Conservation (phyloP, 2,797 vertebrate species). For the Cuculus canorus region DNA sequence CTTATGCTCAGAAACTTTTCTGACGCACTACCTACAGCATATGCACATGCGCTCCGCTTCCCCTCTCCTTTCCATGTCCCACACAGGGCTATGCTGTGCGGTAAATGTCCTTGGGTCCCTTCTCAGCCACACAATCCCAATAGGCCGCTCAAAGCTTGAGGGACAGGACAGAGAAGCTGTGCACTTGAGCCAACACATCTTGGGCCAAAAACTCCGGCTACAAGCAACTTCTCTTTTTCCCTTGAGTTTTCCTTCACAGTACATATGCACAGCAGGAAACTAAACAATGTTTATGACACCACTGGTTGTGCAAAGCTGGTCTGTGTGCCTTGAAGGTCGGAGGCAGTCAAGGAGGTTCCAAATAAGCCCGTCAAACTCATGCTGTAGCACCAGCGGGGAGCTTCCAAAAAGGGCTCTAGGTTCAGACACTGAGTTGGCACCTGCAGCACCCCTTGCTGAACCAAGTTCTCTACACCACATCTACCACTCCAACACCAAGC, state of each 20-base stretch:
- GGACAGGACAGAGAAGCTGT: not conserved
- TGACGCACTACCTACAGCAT: not conserved
- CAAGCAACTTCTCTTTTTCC: not conserved
- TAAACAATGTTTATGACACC: not conserved
- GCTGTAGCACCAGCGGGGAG: not conserved
- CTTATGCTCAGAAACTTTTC: not conserved
- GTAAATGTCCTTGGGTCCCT: not conserved
- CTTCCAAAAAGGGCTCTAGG: not conserved
- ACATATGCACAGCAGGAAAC: not conserved
- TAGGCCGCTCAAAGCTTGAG: not conserved
- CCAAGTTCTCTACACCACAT: not conserved
- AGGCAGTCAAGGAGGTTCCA: not conserved
- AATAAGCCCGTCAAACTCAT: not conserved
- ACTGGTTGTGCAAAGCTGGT: not conserved
- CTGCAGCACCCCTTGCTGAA: not conserved
- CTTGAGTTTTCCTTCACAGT: not conserved
- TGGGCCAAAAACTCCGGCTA: not conserved
- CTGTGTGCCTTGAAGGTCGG: not conserved
- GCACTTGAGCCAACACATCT: not conserved
- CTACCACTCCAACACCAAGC: not conserved
- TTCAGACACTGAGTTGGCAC: not conserved
- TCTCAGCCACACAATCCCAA: not conserved
- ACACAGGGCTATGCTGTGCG: not conserved
- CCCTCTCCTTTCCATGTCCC: not conserved
- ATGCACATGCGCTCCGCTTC: not conserved